phyloP scores from a whole-genome alignment of 2,888 invertebrate species.

The Anaspis maculata region DNA sequence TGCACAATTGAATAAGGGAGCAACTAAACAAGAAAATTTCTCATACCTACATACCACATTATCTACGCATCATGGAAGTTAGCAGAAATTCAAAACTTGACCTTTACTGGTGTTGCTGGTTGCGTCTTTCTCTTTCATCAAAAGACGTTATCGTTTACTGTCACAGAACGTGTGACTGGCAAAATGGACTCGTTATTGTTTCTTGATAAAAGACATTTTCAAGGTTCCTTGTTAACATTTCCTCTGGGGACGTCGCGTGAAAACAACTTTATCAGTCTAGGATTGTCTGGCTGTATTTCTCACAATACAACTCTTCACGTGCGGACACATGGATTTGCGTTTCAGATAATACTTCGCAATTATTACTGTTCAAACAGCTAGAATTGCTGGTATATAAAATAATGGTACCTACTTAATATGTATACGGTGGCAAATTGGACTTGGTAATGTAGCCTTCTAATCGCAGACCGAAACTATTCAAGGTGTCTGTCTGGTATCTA shows the following conservation, averaged over 20 bases:
- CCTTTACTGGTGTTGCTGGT: too few relatives aligned
- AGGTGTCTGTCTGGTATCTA: too few relatives aligned
- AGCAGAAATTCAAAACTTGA: slow-evolving; percentile 1
- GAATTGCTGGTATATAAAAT: not conserved
- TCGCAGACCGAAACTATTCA: too few relatives aligned
- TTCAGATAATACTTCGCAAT: too few relatives aligned
- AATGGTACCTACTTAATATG: too few relatives aligned
- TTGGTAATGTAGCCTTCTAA: too few relatives aligned
- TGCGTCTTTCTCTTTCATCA: slow-evolving; percentile 1
- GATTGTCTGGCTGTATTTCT: slow-evolving; percentile 5
- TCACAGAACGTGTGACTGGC: slow-evolving; percentile 4
- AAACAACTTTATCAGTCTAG: slow-evolving; percentile 12
- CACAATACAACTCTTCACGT: slow-evolving; percentile 3
- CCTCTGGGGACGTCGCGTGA: slow-evolving; percentile 7
- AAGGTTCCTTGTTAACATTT: slow-evolving; percentile 19
- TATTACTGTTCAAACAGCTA: too few relatives aligned
- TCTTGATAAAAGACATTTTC: slow-evolving; percentile 9
- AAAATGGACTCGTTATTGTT: slow-evolving; percentile 9
- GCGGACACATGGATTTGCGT: too few relatives aligned
- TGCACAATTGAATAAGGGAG: too few relatives aligned
- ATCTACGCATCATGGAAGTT: not conserved
- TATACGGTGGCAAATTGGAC: too few relatives aligned
- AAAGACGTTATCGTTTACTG: slow-evolving; percentile 6
- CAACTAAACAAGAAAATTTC: too few relatives aligned
- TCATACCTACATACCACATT: too few relatives aligned